Percentiles rank a stretch among this genome's conserved stretches.
Evolutionary conservation across 2,113 vertebrate species (phyloP).

Genomic region (Deroptyus accipitrinus): DNA sequence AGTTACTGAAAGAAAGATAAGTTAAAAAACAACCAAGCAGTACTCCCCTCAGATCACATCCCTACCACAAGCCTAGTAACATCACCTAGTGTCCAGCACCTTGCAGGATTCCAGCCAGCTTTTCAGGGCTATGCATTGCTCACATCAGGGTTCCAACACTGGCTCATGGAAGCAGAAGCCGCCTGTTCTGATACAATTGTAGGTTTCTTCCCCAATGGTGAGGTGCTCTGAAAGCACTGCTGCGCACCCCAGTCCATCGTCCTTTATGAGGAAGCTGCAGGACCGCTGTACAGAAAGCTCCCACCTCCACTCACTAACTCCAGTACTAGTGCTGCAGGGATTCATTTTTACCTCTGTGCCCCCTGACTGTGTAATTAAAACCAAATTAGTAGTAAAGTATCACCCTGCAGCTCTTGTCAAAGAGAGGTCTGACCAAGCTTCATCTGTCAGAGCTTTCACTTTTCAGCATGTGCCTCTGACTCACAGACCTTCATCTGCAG

Average conservation of each 20-base stretch:
- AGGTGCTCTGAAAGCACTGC: background rate
- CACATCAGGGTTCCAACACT: rapidly evolving
- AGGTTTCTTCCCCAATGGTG: background rate
- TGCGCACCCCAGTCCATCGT: background rate
- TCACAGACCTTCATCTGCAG: background rate
- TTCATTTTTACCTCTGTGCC: background rate
- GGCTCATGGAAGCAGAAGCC: rapidly evolving
- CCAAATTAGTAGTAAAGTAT: background rate
- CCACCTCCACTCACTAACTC: background rate
- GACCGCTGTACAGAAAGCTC: background rate
- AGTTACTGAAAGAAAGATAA: background rate
- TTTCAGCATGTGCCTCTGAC: background rate
- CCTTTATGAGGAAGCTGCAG: background rate
- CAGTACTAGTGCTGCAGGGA: background rate
- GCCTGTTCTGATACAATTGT: rapidly evolving
- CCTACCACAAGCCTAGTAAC: background rate
- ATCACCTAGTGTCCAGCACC: no score
- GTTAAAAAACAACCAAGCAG: background rate
- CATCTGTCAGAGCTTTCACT: background rate
- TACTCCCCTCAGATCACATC: background rate
- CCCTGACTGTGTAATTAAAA: background rate
- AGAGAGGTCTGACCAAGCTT: background rate
- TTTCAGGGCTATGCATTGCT: background rate
- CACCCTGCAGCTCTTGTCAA: background rate
- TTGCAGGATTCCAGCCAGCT: background rate